Base-by-base conservation (phyloP, 2,888 invertebrate genomes). In the Tryphoninae sp. region DNA sequence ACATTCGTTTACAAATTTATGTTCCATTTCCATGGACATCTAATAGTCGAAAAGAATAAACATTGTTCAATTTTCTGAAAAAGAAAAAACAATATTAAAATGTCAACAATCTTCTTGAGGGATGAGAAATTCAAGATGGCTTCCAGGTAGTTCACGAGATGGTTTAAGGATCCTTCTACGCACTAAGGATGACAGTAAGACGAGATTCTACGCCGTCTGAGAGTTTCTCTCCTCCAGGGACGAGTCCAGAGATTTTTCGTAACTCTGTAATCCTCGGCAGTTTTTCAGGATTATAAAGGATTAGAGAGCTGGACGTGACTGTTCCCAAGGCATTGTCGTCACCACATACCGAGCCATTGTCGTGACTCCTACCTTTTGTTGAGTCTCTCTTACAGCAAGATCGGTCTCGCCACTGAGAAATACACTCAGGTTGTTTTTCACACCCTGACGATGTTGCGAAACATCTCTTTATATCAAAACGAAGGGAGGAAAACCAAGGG, bases 241-340 rank as follows among this genome's bases (percentile, higher is more conserved):
- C 33, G 33, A 33, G 33, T 33, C 33, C 33, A 16, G 16, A 51
- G 64, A 80, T 65, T 71, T 69, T 64, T 19, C 13, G 58, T 65
- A 13, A 11, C 65, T 40, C 61, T 33, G 22, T 58, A 23, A 42
- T 62, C 26, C 42, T 8, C n/a, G 19, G 11, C 33, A 55, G 53
- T 62, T 76, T 72, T 62, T 77, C 40, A 62, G 61, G 76, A 73
- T 77, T 72, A 68, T 76, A 53, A 61, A 68, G 42, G 55, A 33
- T 61, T 61, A 68, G 45, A 68, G 45, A 23, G 78, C 73, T 61
- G 51, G 61, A 62, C 51, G 75, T 53, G 51, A 65, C 58, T 33
- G 71, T 61, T 19, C 53, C 55, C 42, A 53, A 51, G 59, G 61
- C 67, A 80, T 80, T 77, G 76, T 72, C 72, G 67, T 74, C 75